Evolutionary conservation across 2,888 invertebrate genomes (phyloP), one percentile per base, ranked within the genome.

Genomic region (Drosophila merina): DNA sequence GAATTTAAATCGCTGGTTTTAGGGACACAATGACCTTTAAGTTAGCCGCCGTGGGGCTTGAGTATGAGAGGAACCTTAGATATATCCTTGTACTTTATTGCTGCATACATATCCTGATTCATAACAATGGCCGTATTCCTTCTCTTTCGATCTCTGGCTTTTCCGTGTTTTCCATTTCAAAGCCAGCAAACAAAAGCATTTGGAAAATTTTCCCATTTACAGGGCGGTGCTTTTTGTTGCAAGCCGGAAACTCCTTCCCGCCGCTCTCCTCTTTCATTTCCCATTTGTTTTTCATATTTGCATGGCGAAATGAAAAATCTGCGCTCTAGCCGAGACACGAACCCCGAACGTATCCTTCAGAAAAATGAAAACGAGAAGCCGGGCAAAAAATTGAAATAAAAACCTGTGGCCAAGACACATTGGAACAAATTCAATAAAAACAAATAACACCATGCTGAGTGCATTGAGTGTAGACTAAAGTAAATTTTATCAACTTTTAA

Each of bases 401-500:
- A 42, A 42, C 57, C 57, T 57, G 49, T 44, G 47, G 68, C 54
- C 56, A 69, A 77, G 74, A 75, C 63, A 70, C 76, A 79, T 77
- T 84, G 76, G 74, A 77, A 77, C 75, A 79, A 79, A 84, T 87
- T 87, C 79, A 84, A 85, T 84, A 85, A 82, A 82, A 67, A 56
- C 71, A 75, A 62, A 73, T 73, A 73, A 67, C 70, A 77, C 72
- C 47, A 70, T 67, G 64, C 57, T 59, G 52, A 67, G 76, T 56
- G 71, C 67, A 60, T 60, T 60, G 69, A 82, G 80, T 86, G 86
- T 73, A 73, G 86, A 76, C 74, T 80, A 80, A 86, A 82, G 82
- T 86, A 82, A 80, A 82, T 82, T 82, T 80, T 70, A 82, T 82
- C 79, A 84, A 87, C 84, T 87, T 84, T 84, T 85, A 87, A 84